Conservation (phyloP, 2,888 invertebrate genomes). For the Dascillus cervinus region DNA sequence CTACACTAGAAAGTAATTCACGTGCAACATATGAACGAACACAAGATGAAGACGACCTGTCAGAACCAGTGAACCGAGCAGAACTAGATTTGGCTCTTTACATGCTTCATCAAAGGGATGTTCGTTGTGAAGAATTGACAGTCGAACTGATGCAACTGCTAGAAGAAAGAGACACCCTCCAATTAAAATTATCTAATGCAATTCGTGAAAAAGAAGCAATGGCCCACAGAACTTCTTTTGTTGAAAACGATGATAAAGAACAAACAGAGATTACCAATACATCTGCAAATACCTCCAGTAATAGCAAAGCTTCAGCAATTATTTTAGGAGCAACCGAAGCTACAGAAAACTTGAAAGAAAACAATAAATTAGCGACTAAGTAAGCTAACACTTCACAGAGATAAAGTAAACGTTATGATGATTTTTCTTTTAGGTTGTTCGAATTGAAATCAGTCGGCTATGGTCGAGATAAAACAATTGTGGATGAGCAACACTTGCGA, state of each 20-base stretch:
- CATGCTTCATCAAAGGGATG: constrained; percentile 80
- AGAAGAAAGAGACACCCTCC: constrained; percentile 79
- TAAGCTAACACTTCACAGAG: too few relatives aligned
- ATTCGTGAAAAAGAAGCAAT: constrained; percentile 65
- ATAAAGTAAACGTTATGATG: background rate
- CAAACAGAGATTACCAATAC: constrained; percentile 1
- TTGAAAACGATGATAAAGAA: constrained; percentile 2
- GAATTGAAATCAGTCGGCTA: constrained; percentile 69
- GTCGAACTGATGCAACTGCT: constrained; percentile 73
- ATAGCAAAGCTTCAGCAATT: constrained; percentile 26
- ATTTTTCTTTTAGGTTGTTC: constrained; percentile 49
- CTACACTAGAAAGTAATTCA: constrained; percentile 7
- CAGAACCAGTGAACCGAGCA: constrained; percentile 42
- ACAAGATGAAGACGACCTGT: constrained; percentile 23
- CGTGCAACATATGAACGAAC: constrained; percentile 6
- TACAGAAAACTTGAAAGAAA: constrained; percentile 21
- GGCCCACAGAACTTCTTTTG: constrained; percentile 34
- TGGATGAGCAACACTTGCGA: constrained; percentile 68
- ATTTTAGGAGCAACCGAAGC: constrained; percentile 29
- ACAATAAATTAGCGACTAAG: constrained; percentile 28
- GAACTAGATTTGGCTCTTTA: constrained; percentile 75
- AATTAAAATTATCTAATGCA: constrained; percentile 73
- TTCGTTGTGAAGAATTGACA: constrained; percentile 79
- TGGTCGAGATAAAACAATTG: constrained; percentile 64
- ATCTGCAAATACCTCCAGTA: constrained; percentile 8